phyloP scores from a whole-genome alignment of 92 coral and sea anemone genomes.

The Scolanthus callimorphus region DNA sequence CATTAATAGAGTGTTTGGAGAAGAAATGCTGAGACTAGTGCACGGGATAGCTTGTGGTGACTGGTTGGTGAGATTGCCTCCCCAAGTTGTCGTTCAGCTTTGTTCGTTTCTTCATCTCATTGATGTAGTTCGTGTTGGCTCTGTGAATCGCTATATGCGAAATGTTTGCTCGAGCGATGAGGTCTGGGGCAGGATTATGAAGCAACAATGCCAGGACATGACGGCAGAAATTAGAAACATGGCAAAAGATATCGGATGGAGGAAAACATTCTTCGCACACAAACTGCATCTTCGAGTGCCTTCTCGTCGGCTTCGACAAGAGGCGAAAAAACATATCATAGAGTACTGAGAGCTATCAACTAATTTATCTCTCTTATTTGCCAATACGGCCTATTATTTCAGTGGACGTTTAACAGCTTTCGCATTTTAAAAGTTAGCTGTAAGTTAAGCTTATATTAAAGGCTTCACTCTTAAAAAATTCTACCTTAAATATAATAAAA shows the following conservation, averaged over 20 bases:
- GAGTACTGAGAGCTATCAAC: no score
- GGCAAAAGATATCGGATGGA: constrained; percentile 88
- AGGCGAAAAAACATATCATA: not conserved
- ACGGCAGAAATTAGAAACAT: constrained; percentile 74
- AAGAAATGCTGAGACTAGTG: constrained; percentile 83
- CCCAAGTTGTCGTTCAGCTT: constrained; percentile 60
- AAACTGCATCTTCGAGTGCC: constrained; percentile 1
- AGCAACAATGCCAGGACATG: constrained; percentile 71
- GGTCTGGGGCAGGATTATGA: constrained; percentile 81
- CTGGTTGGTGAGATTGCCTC: constrained; percentile 94
- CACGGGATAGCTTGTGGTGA: constrained; percentile 99
- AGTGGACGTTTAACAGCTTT: no score
- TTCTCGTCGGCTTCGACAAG: not conserved
- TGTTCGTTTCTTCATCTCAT: constrained; percentile 68
- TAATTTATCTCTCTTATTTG: no score
- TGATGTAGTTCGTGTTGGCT: constrained; percentile 84
- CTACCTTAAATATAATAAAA: no score
- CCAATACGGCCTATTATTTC: no score
- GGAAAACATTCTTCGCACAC: constrained; percentile 61
- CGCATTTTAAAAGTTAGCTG: no score
- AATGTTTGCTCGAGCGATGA: constrained; percentile 83
- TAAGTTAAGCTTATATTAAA: no score
- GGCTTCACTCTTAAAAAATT: no score
- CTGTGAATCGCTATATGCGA: constrained; percentile 76
- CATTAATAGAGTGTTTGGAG: constrained; percentile 91